Evolutionary conservation across 2,113 vertebrate species (phyloP).

Genomic region (Anarrhichthys ocellatus): DNA sequence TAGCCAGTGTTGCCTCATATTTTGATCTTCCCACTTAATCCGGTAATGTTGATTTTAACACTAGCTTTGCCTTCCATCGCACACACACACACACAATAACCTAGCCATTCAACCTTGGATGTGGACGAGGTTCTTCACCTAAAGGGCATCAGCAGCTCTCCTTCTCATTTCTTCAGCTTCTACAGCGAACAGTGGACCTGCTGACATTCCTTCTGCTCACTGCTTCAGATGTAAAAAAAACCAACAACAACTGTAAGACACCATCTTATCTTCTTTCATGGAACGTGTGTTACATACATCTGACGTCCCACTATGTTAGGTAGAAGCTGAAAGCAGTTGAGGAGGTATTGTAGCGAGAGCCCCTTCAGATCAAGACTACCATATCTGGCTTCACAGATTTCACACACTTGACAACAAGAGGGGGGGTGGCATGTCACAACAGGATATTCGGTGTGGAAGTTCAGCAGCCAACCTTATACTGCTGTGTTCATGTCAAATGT

Average conservation of each 20-base stretch:
- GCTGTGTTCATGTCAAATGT: neutral
- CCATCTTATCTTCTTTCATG: neutral
- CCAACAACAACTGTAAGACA: neutral
- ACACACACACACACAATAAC: neutral
- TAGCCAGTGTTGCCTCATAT: slow-evolving; percentile 25
- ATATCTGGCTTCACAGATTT: neutral
- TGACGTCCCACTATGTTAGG: neutral
- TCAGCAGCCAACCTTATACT: neutral
- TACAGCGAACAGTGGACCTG: neutral
- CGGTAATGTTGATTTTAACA: neutral
- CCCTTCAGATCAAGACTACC: neutral
- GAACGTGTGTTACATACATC: neutral
- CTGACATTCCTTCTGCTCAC: neutral
- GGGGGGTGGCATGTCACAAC: neutral
- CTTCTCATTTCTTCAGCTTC: neutral
- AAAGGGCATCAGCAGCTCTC: neutral
- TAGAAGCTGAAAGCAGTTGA: neutral
- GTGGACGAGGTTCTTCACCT: neutral
- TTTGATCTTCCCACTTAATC: neutral
- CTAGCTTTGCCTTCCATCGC: neutral
- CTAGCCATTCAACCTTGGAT: neutral
- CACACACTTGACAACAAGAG: neutral
- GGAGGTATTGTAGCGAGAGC: neutral
- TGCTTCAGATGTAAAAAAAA: neutral
- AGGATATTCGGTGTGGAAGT: neutral